Percentiles rank a stretch among this genome's conserved stretches.
These are phyloP conservation scores for Lacerta bilineata DNA, from an alignment of 2,797 vertebrate genomes.

Conservation along the genomic window DNA sequence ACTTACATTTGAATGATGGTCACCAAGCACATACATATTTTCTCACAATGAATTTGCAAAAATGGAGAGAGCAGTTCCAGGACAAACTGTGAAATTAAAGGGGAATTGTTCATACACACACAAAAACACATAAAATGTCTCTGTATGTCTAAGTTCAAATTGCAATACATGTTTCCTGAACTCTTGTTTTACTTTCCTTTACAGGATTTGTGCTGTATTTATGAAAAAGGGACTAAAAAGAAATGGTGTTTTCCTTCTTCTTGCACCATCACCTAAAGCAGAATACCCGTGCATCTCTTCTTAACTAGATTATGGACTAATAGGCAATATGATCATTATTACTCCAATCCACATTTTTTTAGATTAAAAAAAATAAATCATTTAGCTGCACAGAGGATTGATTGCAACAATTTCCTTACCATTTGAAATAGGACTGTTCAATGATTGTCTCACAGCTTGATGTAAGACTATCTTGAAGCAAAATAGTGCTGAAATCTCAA, in stretches of 20 bases:
- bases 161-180: neutral
- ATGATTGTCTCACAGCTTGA: conserved; percentile 42
- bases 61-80: neutral
- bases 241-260: no score
- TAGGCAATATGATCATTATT: conserved; percentile 23
- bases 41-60: neutral
- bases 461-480: conserved; percentile 42
- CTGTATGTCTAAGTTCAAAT: neutral
- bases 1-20: neutral
- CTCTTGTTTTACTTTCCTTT: neutral
- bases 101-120: neutral
- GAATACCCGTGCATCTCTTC: neutral
- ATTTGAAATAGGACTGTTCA: conserved; percentile 14
- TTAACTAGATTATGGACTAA: conserved; percentile 17
- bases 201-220: neutral
- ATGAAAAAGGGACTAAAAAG: neutral
- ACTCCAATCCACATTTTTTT: conserved; percentile 21
- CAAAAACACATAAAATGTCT: neutral
- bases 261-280: neutral
- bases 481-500: conserved; percentile 20
- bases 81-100: neutral
- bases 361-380: conserved; percentile 38
- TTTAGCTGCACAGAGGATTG: conserved; percentile 4
- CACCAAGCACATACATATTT: conserved; percentile 10
- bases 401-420: conserved; percentile 15